Conservation (phyloP, 2,797 vertebrate genomes). For the Discoglossus pictus region DNA sequence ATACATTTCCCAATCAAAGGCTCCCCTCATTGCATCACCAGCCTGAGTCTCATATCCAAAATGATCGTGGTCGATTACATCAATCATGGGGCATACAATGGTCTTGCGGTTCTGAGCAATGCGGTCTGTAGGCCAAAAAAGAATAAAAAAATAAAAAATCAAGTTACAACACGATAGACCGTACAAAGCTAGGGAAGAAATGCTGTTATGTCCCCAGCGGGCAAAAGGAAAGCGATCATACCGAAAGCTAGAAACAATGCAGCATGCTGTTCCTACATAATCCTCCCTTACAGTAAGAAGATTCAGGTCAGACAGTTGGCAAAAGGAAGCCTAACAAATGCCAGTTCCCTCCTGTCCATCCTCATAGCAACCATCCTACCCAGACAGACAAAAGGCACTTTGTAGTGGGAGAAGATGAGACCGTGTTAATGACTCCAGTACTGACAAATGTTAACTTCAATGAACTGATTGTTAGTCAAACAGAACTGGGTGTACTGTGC, state of each 20-base stretch:
- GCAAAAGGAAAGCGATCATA: not conserved
- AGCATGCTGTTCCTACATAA: constrained; percentile 24
- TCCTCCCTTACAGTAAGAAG: constrained; percentile 13
- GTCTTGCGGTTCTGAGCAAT: constrained; percentile 90
- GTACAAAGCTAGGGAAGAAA: not conserved
- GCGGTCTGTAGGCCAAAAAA: constrained; percentile 83
- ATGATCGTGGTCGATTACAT: constrained; percentile 93
- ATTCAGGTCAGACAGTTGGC: constrained; percentile 38
- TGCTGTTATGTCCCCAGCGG: not conserved
- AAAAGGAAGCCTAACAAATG: constrained; percentile 19
- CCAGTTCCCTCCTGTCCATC: constrained; percentile 2
- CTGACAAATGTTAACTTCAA: not conserved
- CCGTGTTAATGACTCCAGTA: not conserved
- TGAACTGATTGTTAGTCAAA: not conserved
- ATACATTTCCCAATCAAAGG: constrained; percentile 98
- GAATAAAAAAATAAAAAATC: constrained; percentile 23
- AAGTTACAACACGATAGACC: not conserved
- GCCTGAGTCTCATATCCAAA: constrained; percentile 94
- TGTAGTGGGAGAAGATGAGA: constrained; percentile 5
- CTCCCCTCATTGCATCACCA: constrained; percentile 93
- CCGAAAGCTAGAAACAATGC: constrained; percentile 11
- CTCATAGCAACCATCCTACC: constrained; percentile 14
- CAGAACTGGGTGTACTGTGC: not conserved
- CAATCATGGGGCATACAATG: constrained; percentile 96
- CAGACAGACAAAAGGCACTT: constrained; percentile 4